A percentile compares a stretch with the other conserved stretches of the same genome.
Evolutionary conservation across 2,888 invertebrate species (phyloP).

Genomic region (Megamerina dolium): DNA sequence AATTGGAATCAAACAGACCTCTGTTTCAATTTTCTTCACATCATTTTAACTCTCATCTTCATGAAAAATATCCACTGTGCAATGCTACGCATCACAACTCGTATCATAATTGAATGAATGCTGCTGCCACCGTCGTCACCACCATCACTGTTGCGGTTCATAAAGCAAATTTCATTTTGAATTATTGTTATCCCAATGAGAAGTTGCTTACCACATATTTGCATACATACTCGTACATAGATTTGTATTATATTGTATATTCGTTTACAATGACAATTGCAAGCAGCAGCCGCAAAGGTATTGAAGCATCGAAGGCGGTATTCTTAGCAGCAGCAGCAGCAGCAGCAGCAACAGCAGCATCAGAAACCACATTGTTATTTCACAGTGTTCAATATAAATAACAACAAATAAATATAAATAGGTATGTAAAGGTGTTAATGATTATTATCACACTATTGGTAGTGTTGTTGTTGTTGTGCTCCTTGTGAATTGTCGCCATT

Average conservation of each 20-base stretch:
- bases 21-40: too few relatives aligned
- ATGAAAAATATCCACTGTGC: not conserved
- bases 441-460: conserved; percentile 20
- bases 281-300: too few relatives aligned
- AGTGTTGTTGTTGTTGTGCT: not conserved
- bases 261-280: too few relatives aligned
- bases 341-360: too few relatives aligned
- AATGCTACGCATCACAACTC: not conserved
- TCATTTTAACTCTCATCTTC: not conserved
- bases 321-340: too few relatives aligned
- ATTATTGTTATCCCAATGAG: conserved; percentile 39
- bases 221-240: conserved; percentile 3
- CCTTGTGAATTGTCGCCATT: not conserved
- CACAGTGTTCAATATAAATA: too few relatives aligned
- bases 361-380: too few relatives aligned
- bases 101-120: not conserved
- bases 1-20: too few relatives aligned
- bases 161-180: conserved; percentile 50
- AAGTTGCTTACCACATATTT: conserved; percentile 10
- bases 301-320: too few relatives aligned
- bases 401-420: too few relatives aligned
- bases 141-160: conserved; percentile 44
- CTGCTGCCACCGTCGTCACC: too few relatives aligned
- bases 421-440: conserved; percentile 40
- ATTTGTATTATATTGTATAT: too few relatives aligned